These are phyloP conservation scores for Actias luna DNA, from an alignment of 2,888 invertebrate species.

Conservation along the genomic window DNA sequence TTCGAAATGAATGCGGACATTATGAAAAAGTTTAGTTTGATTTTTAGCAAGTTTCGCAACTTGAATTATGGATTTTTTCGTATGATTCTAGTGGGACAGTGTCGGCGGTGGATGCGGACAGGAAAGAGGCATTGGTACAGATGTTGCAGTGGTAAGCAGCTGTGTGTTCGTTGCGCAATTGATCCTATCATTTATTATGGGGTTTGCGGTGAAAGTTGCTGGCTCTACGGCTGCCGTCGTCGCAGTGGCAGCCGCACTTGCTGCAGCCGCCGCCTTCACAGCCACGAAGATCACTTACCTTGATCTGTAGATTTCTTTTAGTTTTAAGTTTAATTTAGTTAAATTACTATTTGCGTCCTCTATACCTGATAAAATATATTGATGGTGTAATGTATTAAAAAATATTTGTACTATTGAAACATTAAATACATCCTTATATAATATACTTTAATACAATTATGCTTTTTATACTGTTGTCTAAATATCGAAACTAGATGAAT, in stretches of 20 bases:
- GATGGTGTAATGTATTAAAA: background rate
- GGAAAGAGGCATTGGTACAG: slow-evolving; percentile 95
- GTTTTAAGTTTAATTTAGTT: background rate
- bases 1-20: too few relatives aligned
- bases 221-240: slow-evolving; percentile 95
- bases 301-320: slow-evolving; percentile 83
- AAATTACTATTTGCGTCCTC: background rate
- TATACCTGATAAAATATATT: background rate
- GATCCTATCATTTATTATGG: slow-evolving; percentile 92
- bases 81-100: slow-evolving; percentile 64
- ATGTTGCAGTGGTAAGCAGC: slow-evolving; percentile 96
- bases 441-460: too few relatives aligned
- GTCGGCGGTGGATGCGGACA: slow-evolving; percentile 76
- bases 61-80: background rate
- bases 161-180: slow-evolving; percentile 98
- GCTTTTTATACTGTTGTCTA: too few relatives aligned
- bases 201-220: slow-evolving; percentile 88
- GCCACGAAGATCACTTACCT: slow-evolving; percentile 95
- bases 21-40: too few relatives aligned
- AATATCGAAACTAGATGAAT: too few relatives aligned
- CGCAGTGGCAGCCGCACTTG: slow-evolving; percentile 90
- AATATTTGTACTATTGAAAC: background rate
- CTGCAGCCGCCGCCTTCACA: slow-evolving; percentile 91
- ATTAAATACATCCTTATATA: too few relatives aligned
- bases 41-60: background rate